These are phyloP conservation scores for Drosophila antonietae DNA, from an alignment of 2,888 invertebrate genomes.

Conservation along the genomic window DNA sequence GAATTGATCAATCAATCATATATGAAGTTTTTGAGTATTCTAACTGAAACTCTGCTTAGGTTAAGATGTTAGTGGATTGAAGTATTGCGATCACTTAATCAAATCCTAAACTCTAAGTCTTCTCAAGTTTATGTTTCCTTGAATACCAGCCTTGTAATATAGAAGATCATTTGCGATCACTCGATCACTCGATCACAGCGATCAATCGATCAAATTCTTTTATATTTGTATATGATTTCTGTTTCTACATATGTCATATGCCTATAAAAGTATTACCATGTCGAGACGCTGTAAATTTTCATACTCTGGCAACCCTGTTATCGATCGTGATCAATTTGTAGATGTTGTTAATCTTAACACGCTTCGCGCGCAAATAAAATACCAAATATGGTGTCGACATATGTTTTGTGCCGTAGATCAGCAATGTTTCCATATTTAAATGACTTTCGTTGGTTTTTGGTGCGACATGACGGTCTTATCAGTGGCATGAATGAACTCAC, in stretches of 20 bases:
- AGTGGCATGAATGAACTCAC: constrained; percentile 75
- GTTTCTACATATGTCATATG: no score
- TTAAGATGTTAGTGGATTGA: neutral
- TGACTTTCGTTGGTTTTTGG: constrained; percentile 9
- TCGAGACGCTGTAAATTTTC: neutral
- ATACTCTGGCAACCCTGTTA: constrained; percentile 5
- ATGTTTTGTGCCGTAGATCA: constrained; percentile 36
- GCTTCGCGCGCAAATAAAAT: constrained; percentile 16
- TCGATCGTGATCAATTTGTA: constrained; percentile 33
- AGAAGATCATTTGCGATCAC: neutral
- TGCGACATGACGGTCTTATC: constrained; percentile 50
- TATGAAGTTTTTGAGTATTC: neutral
- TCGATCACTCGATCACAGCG: neutral
- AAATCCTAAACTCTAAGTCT: neutral
- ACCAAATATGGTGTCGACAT: constrained; percentile 43
- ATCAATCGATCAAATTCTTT: neutral
- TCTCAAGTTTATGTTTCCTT: neutral
- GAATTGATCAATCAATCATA: neutral
- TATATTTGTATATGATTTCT: neutral
- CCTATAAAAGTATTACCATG: no score
- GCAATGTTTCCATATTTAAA: constrained; percentile 25
- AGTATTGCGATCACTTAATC: neutral
- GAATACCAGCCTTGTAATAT: neutral
- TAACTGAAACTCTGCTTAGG: neutral
- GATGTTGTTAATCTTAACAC: constrained; percentile 33